Conservation (phyloP, 2,888 invertebrate species). For the Laothoe populi region DNA sequence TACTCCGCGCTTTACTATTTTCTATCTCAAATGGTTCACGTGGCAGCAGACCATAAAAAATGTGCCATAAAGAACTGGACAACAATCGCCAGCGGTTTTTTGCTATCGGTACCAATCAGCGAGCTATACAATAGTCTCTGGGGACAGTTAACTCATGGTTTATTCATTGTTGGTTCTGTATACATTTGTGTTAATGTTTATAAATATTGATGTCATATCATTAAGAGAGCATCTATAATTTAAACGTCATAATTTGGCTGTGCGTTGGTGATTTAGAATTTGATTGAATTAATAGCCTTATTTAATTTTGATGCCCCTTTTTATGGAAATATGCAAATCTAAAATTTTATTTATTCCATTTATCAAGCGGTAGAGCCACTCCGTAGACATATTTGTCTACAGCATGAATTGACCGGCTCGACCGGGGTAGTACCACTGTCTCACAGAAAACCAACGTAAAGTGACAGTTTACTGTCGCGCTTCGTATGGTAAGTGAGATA, state of each 20-base stretch:
- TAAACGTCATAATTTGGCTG: neutral
- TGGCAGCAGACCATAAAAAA: neutral
- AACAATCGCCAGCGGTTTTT: conserved; percentile 7
- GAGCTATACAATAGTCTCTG: neutral
- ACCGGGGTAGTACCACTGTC: too few relatives aligned
- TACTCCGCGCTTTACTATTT: neutral
- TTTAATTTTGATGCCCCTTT: too few relatives aligned
- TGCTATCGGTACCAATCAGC: conserved; percentile 19
- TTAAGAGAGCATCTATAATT: conserved; percentile 5
- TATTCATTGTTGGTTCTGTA: conserved; percentile 3
- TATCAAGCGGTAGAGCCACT: too few relatives aligned
- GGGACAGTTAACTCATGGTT: conserved; percentile 18
- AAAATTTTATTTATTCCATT: too few relatives aligned
- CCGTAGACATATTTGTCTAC: too few relatives aligned
- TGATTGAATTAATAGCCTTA: neutral
- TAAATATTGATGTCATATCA: conserved; percentile 20
- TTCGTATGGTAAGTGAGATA: too few relatives aligned
- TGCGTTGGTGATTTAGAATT: too few relatives aligned
- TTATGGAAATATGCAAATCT: too few relatives aligned
- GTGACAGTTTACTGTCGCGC: too few relatives aligned
- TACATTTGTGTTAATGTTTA: conserved; percentile 13
- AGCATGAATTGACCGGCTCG: too few relatives aligned
- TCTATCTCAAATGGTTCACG: neutral
- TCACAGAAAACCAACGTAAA: too few relatives aligned
- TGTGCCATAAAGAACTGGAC: conserved; percentile 8